Evolutionary conservation across 1,140 invertebrate genomes (phyloP).

Genomic region (Macrotrachela quadricornifera): DNA sequence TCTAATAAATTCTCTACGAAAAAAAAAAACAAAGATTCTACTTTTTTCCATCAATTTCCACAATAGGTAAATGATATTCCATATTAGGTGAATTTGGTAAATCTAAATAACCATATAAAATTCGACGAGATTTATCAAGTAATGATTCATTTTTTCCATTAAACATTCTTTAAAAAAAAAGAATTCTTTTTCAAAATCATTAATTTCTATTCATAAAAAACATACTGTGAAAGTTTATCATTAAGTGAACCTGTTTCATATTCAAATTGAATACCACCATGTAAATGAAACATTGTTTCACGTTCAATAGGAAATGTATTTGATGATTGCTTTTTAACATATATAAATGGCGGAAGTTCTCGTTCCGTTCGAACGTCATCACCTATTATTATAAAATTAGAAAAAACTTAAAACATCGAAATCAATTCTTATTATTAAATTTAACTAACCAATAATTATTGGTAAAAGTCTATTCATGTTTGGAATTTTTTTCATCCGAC

Average conservation of each 20-base stretch:
- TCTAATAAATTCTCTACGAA: background rate
- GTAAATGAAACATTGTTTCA: constrained; percentile 23
- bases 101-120: too few relatives aligned
- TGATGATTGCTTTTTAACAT: constrained; percentile 21
- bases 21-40: background rate
- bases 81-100: background rate
- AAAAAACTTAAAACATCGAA: too few relatives aligned
- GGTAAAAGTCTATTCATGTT: constrained; percentile 19
- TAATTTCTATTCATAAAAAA: background rate
- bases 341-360: constrained; percentile 27
- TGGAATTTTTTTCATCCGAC: constrained; percentile 26
- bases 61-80: constrained; percentile 2
- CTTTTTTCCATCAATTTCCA: constrained; percentile 1
- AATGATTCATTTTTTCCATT: too few relatives aligned
- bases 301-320: constrained; percentile 13
- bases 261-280: constrained; percentile 18
- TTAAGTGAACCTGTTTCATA: constrained; percentile 1
- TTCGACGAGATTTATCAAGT: too few relatives aligned
- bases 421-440: too few relatives aligned
- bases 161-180: too few relatives aligned
- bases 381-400: constrained; percentile 15
- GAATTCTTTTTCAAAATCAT: background rate
- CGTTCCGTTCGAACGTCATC: constrained; percentile 28
- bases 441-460: constrained; percentile 16
- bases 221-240: background rate